Percentiles rank a stretch among this genome's conserved stretches.
Evolutionary conservation across 2,888 invertebrate species (phyloP).

Genomic region (Lasioglossum lativentre): DNA sequence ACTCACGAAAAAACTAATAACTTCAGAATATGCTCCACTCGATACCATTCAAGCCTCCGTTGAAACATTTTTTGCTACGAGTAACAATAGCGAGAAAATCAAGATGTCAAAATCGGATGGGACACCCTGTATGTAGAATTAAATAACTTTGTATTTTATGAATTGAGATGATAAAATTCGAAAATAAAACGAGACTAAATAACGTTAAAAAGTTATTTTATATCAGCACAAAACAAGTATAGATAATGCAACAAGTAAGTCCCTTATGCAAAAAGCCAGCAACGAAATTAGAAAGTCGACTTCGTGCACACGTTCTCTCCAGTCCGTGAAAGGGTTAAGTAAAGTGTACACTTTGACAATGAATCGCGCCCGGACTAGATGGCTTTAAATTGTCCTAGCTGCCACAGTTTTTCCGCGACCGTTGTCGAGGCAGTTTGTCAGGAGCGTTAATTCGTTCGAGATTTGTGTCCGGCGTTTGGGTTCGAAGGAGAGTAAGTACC

Average conservation of each 20-base stretch:
- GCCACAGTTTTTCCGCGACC: neutral
- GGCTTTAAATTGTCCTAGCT: neutral
- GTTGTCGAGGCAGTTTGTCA: neutral
- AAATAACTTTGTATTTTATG: neutral
- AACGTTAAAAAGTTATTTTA: neutral
- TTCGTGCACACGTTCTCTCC: neutral
- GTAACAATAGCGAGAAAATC: too few species aligned
- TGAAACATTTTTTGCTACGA: too few species aligned
- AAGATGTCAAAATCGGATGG: too few species aligned
- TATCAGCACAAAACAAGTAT: too few species aligned
- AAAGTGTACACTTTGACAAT: neutral
- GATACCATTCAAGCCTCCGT: too few species aligned
- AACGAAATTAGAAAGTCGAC: neutral
- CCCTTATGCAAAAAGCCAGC: too few species aligned
- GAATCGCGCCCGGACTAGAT: neutral
- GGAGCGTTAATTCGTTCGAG: constrained; percentile 23
- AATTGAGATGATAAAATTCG: too few species aligned
- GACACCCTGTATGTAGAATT: too few species aligned
- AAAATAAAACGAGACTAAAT: too few species aligned
- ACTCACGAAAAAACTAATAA: too few species aligned
- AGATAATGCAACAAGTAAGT: neutral
- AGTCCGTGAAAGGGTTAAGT: neutral
- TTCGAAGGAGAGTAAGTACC: constrained; percentile 44
- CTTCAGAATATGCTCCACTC: too few species aligned
- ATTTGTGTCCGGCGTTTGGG: constrained; percentile 33